Percentiles rank a stretch among this genome's conserved stretches.
Conservation (phyloP, 2,797 vertebrate genomes). For the Cygnus olor region DNA sequence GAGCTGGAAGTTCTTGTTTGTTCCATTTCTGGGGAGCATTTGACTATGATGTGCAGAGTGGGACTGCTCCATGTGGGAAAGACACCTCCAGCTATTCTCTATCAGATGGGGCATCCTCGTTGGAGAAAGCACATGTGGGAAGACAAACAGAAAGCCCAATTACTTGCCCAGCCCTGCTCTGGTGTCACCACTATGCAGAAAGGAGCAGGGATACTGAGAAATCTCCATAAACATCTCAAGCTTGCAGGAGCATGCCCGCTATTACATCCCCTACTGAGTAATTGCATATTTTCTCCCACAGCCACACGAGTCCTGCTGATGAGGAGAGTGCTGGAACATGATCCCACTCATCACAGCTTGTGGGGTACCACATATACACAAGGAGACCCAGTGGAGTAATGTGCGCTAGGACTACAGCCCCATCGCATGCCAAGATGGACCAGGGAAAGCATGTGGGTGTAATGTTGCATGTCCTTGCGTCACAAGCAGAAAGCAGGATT, state of each 20-base stretch:
- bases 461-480: background rate
- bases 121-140: background rate
- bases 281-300: background rate
- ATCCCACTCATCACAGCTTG: background rate
- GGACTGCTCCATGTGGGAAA: background rate
- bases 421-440: background rate
- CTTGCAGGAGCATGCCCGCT: constrained; percentile 47
- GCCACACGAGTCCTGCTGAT: background rate
- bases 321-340: background rate
- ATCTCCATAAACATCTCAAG: background rate
- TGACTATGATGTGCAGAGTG: background rate
- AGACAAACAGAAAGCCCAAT: constrained; percentile 47
- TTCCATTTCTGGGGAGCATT: background rate
- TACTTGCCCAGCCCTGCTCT: constrained; percentile 17
- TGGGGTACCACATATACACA: background rate
- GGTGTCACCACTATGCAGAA: background rate
- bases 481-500: background rate
- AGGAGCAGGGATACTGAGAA: background rate
- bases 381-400: background rate
- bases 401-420: background rate
- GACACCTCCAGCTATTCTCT: constrained; percentile 17
- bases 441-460: background rate
- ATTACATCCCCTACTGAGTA: background rate
- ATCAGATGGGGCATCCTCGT: background rate
- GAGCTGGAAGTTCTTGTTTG: constrained; percentile 15